Conservation (phyloP, 2,113 vertebrate species). For the Ptilonorhynchus violaceus region DNA sequence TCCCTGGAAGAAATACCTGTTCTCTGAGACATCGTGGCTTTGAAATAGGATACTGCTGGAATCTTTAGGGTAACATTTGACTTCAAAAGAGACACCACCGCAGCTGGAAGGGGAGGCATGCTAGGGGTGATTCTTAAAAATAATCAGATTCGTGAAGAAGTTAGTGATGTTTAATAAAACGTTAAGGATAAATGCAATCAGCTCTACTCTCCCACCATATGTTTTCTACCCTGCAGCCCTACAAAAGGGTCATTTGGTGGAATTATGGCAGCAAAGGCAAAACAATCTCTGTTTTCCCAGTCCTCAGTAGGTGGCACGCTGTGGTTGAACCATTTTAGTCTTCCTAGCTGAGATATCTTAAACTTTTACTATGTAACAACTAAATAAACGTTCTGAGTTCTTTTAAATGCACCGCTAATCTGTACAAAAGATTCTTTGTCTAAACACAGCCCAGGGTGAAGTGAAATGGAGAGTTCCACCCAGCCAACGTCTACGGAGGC, state of each 20-base stretch:
- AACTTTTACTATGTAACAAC: neutral
- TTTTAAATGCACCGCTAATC: neutral
- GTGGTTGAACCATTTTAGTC: neutral
- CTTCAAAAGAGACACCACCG: neutral
- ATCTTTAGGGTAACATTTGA: neutral
- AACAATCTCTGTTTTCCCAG: neutral
- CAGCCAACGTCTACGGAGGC: neutral
- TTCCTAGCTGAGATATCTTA: neutral
- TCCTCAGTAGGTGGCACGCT: neutral
- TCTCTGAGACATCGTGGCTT: neutral
- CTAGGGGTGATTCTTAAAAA: neutral
- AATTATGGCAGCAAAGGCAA: neutral
- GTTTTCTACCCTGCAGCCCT: neutral
- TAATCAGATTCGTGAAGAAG: neutral
- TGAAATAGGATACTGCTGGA: neutral
- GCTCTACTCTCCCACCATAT: neutral
- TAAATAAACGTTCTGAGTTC: neutral
- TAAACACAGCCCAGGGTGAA: neutral
- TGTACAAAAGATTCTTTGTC: neutral
- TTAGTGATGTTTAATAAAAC: neutral
- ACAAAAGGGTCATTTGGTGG: neutral
- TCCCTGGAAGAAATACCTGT: neutral
- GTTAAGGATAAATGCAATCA: neutral
- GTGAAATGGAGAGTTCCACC: neutral
- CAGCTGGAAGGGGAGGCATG: neutral